Base-by-base conservation (phyloP, 2,888 invertebrate species). In the Heterodera filipjevi region DNA sequence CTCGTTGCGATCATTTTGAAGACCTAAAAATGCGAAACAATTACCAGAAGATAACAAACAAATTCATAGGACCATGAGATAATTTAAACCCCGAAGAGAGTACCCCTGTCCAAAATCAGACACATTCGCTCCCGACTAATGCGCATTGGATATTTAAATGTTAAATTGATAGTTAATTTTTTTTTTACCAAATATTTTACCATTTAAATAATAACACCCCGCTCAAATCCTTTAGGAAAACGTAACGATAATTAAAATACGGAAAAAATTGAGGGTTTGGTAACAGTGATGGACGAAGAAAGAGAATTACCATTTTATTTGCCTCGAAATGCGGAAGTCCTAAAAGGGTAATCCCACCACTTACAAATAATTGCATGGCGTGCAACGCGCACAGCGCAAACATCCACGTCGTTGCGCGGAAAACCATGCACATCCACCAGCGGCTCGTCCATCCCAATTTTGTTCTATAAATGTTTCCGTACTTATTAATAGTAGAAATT, bases 361-460 rank as follows among this genome's bases (percentile, higher is more conserved):
- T 92, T 91, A 94, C 96, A 95, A 88, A 94, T 94, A 78, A 98
- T 95, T 86, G 92, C 92, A 87, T 95, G 94, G 71, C 97, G 92
- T 0, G 96, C 94, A 89, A 94, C 93, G 76, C 96, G 92, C 0
- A 96, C 95, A 91, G 95, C 94, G 90, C 94, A 94, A 0, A 96
- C 93, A 90, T 98, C 96, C 82, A 98, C 93, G 87, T 95, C 94
- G 83, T 92, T 92, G 66, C 95, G 92, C 0, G 97, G 97, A 90
- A 92, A 98, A 0, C 95, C 96, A 85, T 95, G 93, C 0, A 89
- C 88, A 89, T 98, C 97, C 0, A 96, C 93, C 77, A 98, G 90
- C 2, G 94, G 91, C 5, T 94, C 95, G 10, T 92, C 90, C 95
- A 97, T 94, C 1, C 95, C 95, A 77, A 96, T 92, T 89, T 93